Evolutionary conservation across 2,113 vertebrate genomes (phyloP).

Genomic region (Engraulis encrasicolus): DNA sequence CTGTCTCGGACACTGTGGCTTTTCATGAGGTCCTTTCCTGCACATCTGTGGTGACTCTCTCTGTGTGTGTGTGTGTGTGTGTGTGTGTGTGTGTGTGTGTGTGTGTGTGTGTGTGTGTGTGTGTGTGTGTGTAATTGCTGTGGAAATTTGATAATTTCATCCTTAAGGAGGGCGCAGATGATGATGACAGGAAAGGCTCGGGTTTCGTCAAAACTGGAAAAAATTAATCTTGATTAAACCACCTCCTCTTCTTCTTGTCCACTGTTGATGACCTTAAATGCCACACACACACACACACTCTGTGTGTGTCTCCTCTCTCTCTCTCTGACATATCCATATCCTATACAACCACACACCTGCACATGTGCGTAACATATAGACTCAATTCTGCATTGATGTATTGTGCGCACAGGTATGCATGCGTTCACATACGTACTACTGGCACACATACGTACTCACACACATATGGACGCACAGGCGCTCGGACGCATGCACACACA

Average conservation of each 20-base stretch:
- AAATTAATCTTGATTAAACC: slow-evolving; percentile 85
- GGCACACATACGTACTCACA: background rate
- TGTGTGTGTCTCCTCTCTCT: no score
- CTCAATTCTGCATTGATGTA: no score
- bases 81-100: background rate
- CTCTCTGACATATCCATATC: no score
- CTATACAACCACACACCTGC: no score
- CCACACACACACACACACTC: slow-evolving; percentile 17
- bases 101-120: slow-evolving; percentile 27
- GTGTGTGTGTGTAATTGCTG: slow-evolving; percentile 70
- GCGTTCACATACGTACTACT: no score
- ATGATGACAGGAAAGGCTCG: slow-evolving; percentile 77
- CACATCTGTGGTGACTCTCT: background rate
- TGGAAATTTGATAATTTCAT: slow-evolving; percentile 84
- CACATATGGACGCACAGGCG: background rate
- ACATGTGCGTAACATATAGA: no score
- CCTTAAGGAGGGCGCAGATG: slow-evolving; percentile 63
- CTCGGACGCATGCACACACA: background rate
- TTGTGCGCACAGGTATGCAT: no score
- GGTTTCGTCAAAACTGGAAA: slow-evolving; percentile 82
- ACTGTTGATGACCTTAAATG: background rate
- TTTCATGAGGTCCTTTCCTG: slow-evolving; percentile 33
- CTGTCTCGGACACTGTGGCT: slow-evolving; percentile 30
- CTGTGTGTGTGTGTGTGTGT: no score
- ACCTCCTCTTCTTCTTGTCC: slow-evolving; percentile 27